Base-by-base conservation (phyloP, 2,888 invertebrate species). In the Erynnis tages region DNA sequence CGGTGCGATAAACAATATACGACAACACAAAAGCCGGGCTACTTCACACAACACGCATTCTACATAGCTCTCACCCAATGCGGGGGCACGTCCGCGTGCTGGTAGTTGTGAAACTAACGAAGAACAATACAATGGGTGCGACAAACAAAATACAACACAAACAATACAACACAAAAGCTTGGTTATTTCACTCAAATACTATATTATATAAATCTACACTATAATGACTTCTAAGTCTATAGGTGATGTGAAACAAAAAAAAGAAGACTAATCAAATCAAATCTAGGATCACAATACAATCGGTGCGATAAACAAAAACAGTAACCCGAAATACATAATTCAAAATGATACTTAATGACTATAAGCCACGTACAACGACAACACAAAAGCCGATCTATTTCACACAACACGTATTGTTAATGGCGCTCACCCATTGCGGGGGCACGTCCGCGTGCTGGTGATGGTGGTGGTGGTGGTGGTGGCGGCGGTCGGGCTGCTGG, bases 361-460 rank as follows among this genome's bases (percentile, higher is more conserved):
- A 25, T 41, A 43, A 27, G 14, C 23, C 30, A 34, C 8, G 4
- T 34, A 10, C 4, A 27, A 43, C 44, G 45, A 29, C 37, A 48
- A 50, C 17, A 54, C 40, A 34, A 14, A n/a, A 40, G 41, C 37
- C 17, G n/a, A n/a, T n/a, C n/a, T n/a, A n/a, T n/a, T n/a, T n/a
- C n/a, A 49, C 47, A 56, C 58, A 30, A 52, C 37, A 17, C 34
- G 16, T 52, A 56, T 53, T 45, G 38, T 55, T 55, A 56, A 45
- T 45, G 37, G 40, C 35, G 59, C 66, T 67, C 69, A 68, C 69
- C 70, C 85, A 85, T 80, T 85, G 85, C 60, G 87, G 87, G 49
- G 88, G 88, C 52, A 89, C 87, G 66, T 89, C 88, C 34, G 89
- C 89, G 82, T 86, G 88, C 70, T 85, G 89, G 53, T 71, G 70